Evolutionary conservation across 2,797 vertebrate species (phyloP).

Genomic region (Serranus cabrilla): DNA sequence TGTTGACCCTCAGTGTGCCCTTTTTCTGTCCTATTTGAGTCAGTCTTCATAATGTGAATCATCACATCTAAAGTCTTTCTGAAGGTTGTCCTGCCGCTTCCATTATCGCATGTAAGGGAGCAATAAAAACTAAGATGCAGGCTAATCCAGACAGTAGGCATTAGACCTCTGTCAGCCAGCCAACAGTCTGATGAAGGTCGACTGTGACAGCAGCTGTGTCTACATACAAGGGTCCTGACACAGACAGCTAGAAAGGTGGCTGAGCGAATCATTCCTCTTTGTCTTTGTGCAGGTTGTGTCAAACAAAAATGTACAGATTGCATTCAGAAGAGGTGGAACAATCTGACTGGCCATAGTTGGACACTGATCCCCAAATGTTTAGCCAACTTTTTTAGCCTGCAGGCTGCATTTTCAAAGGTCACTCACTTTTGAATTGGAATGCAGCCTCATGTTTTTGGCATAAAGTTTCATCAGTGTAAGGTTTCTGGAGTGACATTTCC

Average conservation of each 20-base stretch:
- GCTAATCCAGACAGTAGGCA: conserved; percentile 20
- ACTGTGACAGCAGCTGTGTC: conserved; percentile 10
- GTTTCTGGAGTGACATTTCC: background rate
- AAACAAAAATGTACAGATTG: background rate
- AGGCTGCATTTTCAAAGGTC: conserved; percentile 23
- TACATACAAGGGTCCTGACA: background rate
- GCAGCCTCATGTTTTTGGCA: background rate
- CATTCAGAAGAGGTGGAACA: background rate
- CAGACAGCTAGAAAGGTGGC: background rate
- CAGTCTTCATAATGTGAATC: conserved; percentile 6
- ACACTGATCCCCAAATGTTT: background rate
- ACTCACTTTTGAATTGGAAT: conserved; percentile 5
- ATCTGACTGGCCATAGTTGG: background rate
- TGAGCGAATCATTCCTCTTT: background rate
- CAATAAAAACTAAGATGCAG: background rate
- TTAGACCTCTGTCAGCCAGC: conserved; percentile 9
- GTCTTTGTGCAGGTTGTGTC: background rate
- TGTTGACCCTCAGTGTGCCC: background rate
- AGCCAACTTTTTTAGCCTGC: background rate
- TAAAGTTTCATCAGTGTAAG: background rate
- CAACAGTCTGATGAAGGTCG: conserved; percentile 36
- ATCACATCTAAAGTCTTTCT: conserved; percentile 4
- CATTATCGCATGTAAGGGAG: conserved; percentile 1
- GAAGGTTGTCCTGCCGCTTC: background rate
- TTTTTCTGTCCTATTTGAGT: conserved; percentile 8